phyloP scores from a whole-genome alignment of 1,140 invertebrate genomes.

The Tenebrio molitor region DNA sequence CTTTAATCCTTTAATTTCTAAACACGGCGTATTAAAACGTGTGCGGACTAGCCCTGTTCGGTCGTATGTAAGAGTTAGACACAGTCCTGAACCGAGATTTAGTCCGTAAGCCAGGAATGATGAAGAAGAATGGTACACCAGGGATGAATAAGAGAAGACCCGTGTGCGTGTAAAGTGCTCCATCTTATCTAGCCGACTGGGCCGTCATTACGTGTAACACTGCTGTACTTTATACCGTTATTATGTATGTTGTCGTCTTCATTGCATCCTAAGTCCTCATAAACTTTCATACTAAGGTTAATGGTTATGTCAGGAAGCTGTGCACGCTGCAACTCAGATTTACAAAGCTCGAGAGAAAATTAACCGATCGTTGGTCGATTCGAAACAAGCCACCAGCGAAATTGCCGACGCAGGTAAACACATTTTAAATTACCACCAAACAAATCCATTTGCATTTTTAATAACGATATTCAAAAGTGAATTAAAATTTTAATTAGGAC shows the following conservation, averaged over 20 bases:
- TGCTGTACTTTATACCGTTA: constrained; percentile 37
- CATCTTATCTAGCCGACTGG: constrained; percentile 38
- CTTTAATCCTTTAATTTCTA: too few relatives aligned
- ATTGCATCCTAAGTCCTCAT: constrained; percentile 21
- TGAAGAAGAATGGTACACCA: constrained; percentile 43
- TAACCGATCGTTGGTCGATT: too few relatives aligned
- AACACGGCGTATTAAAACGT: too few relatives aligned
- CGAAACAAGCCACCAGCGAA: too few relatives aligned
- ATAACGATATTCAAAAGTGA: too few relatives aligned
- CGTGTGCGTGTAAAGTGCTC: constrained; percentile 47
- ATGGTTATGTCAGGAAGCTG: constrained; percentile 21
- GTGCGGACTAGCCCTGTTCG: too few relatives aligned
- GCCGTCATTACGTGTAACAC: constrained; percentile 28
- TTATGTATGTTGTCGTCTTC: constrained; percentile 22
- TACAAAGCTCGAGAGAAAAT: too few relatives aligned
- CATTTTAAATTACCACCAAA: too few relatives aligned
- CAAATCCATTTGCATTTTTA: too few relatives aligned
- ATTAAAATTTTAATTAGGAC: too few relatives aligned
- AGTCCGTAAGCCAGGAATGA: constrained; percentile 40
- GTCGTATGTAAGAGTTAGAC: constrained; percentile 1
- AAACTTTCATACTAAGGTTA: constrained; percentile 23
- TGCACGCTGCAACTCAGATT: background rate
- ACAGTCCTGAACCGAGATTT: constrained; percentile 32
- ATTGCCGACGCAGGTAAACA: too few relatives aligned
- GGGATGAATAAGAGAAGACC: constrained; percentile 45